phyloP scores from a whole-genome alignment of 2,113 vertebrate species.

The Micronycteris hirsuta region DNA sequence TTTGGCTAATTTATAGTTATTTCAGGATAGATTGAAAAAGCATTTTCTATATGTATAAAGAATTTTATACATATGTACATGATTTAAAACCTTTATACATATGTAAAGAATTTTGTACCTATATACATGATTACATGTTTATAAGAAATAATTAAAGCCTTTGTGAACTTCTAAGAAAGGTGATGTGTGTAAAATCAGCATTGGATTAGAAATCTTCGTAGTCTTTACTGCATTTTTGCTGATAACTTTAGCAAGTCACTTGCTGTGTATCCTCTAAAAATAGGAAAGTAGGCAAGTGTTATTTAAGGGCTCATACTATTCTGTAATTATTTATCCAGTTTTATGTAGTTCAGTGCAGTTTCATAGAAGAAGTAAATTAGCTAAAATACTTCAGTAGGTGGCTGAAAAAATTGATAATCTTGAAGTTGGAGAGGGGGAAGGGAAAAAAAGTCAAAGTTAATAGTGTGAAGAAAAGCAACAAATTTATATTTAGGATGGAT shows the following conservation, averaged over 20 bases:
- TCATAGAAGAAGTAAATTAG: neutral
- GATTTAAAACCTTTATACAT: neutral
- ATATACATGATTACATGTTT: neutral
- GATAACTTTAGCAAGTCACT: neutral
- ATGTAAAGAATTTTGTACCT: neutral
- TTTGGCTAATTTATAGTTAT: neutral
- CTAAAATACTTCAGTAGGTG: neutral
- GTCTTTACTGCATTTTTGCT: neutral
- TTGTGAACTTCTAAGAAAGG: neutral
- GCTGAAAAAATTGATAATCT: neutral
- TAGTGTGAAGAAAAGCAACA: neutral
- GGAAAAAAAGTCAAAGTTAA: neutral
- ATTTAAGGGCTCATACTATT: neutral
- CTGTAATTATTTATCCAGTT: neutral
- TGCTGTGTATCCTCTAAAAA: neutral
- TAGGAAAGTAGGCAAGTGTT: neutral
- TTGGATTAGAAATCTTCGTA: neutral
- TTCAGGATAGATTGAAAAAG: neutral
- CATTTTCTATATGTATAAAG: neutral
- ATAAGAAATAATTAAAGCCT: neutral
- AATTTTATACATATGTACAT: neutral
- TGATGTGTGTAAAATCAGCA: neutral
- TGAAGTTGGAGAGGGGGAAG: neutral
- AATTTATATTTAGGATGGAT: neutral
- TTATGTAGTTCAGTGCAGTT: conserved; percentile 14